These are phyloP conservation scores for Lymantria dispar DNA, from an alignment of 2,888 invertebrate species.

Conservation along the genomic window DNA sequence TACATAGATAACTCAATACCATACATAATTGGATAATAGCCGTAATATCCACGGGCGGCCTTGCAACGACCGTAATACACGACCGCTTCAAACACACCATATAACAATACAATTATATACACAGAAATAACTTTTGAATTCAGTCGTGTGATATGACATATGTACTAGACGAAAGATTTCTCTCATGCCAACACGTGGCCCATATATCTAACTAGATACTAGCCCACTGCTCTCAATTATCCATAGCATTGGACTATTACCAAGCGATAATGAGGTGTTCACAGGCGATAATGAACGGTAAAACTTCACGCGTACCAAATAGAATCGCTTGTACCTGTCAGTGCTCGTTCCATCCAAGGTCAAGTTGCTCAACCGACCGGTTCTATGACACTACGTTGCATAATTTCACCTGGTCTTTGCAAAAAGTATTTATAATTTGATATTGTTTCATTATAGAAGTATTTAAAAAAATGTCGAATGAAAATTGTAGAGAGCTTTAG, in stretches of 20 bases:
- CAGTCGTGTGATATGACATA: slow-evolving; percentile 28
- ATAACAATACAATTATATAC: slow-evolving; percentile 2
- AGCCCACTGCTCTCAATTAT: slow-evolving; percentile 70
- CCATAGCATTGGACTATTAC: slow-evolving; percentile 72
- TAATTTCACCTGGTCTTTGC: slow-evolving; percentile 51
- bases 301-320: slow-evolving; percentile 42
- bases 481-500: no score
- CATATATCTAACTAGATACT: slow-evolving; percentile 50
- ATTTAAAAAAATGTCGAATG: no score
- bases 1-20: slow-evolving; percentile 58
- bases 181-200: slow-evolving; percentile 37
- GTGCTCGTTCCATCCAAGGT: slow-evolving; percentile 48
- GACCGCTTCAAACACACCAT: slow-evolving; percentile 21
- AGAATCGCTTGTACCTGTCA: slow-evolving; percentile 35
- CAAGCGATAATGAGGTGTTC: slow-evolving; percentile 35
- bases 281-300: slow-evolving; percentile 56
- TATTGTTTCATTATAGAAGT: no score
- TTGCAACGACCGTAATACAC: slow-evolving; percentile 48
- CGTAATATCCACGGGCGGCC: slow-evolving; percentile 64
- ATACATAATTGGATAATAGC: slow-evolving; percentile 72
- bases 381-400: slow-evolving; percentile 55
- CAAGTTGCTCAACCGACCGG: slow-evolving; percentile 67
- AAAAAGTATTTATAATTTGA: neutral
- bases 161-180: neutral
- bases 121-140: slow-evolving; percentile 17